phyloP scores from a whole-genome alignment of 2,888 invertebrate genomes.

The Cinara cedri region DNA sequence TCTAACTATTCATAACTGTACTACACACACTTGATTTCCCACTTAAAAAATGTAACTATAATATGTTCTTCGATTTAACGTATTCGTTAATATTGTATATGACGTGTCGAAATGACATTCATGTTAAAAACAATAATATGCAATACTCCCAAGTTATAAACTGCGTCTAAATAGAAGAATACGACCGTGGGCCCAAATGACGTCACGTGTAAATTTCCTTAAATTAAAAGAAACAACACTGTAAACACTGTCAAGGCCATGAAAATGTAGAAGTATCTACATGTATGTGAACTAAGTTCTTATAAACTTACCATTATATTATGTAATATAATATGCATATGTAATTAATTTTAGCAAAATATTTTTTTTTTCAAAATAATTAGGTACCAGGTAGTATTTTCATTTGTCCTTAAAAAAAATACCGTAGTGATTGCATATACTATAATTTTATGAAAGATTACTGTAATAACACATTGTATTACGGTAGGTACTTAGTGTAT shows the following conservation, averaged over 20 bases:
- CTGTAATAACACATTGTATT: neutral
- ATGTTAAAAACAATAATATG: conserved; percentile 16
- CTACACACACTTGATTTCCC: too few relatives aligned
- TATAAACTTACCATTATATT: too few relatives aligned
- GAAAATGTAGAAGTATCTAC: neutral
- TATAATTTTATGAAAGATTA: neutral
- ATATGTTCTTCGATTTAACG: too few relatives aligned
- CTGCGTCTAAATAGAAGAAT: neutral
- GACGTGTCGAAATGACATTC: neutral
- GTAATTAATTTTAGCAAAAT: conserved; percentile 1
- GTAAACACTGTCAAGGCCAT: conserved; percentile 42
- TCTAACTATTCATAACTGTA: too few relatives aligned
- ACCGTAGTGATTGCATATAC: neutral
- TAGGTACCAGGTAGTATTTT: neutral
- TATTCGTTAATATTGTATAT: neutral
- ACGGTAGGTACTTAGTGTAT: neutral
- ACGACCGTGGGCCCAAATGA: conserved; percentile 36
- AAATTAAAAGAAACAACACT: neutral
- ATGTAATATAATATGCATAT: neutral
- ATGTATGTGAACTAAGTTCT: neutral
- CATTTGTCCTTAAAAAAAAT: conserved; percentile 31
- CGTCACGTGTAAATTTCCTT: conserved; percentile 38
- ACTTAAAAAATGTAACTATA: too few relatives aligned
- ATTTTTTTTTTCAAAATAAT: too few relatives aligned
- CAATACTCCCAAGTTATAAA: neutral